Conservation (phyloP, 2,888 invertebrate species). For the Rotaria sp. region DNA sequence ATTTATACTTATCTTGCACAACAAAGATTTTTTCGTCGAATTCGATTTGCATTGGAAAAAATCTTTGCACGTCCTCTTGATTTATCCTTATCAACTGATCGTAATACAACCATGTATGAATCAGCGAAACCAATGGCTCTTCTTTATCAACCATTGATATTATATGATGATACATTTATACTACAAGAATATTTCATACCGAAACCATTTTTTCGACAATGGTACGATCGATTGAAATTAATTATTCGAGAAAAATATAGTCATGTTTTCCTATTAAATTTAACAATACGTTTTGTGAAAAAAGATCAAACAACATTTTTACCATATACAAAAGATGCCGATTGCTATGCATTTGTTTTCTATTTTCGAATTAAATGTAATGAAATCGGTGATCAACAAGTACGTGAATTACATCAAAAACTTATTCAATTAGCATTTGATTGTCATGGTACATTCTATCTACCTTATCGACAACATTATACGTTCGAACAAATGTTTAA, state of each 20-base stretch:
- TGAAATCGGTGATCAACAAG: not conserved
- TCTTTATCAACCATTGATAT: not conserved
- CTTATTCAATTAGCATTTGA: not conserved
- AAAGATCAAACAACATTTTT: not conserved
- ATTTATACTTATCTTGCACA: constrained; percentile 4
- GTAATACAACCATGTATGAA: constrained; percentile 14
- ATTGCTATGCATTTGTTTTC: constrained; percentile 23
- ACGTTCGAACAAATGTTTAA: not conserved
- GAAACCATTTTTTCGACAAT: not conserved
- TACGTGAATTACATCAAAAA: not conserved
- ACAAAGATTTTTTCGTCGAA: not conserved
- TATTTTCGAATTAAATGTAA: constrained; percentile 3
- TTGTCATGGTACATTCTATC: constrained; percentile 5
- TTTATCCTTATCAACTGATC: not conserved
- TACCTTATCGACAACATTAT: constrained; percentile 23
- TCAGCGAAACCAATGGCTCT: constrained; percentile 16
- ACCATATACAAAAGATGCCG: not conserved
- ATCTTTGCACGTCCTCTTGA: not conserved
- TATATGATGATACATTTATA: constrained; percentile 6
- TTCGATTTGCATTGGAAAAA: constrained; percentile 20
- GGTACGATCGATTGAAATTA: not conserved
- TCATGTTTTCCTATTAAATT: not conserved
- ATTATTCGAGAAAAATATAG: not conserved
- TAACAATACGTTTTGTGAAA: constrained; percentile 16
- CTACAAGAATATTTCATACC: constrained; percentile 27